phyloP scores from a whole-genome alignment of 2,113 vertebrate genomes.

The Hirundichthys speculiger region DNA sequence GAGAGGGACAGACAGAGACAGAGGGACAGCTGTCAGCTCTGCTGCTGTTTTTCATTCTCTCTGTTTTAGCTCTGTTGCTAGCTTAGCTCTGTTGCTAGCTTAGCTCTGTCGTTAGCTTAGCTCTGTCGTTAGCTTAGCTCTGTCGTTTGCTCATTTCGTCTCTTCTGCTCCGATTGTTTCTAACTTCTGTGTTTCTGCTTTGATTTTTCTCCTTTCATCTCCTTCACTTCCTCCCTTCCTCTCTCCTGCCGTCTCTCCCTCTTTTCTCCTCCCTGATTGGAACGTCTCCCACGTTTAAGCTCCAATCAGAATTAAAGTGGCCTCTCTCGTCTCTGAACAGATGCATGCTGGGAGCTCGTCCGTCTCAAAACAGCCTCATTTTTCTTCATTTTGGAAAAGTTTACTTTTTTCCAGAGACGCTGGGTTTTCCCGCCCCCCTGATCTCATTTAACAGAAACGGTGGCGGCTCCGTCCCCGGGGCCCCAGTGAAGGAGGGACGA shows the following conservation, averaged over 20 bases:
- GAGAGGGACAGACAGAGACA: too few species aligned
- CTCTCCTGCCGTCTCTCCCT: background rate
- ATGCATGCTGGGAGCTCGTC: constrained; percentile 3
- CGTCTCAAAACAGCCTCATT: constrained; percentile 58
- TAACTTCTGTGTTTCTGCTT: too few species aligned
- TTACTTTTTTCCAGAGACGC: constrained; percentile 47
- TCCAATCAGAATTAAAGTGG: constrained; percentile 17
- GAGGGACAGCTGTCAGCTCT: too few species aligned
- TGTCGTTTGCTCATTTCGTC: too few species aligned
- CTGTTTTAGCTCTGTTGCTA: too few species aligned
- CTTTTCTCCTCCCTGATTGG: constrained; percentile 46
- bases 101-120: too few species aligned
- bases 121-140: too few species aligned
- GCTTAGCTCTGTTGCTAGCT: too few species aligned
- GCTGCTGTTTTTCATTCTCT: too few species aligned
- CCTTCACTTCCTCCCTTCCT: background rate
- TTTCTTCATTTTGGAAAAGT: constrained; percentile 72
- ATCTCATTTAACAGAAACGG: constrained; percentile 88
- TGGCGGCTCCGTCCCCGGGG: constrained; percentile 54
- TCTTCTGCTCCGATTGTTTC: too few species aligned
- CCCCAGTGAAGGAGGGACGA: constrained; percentile 72
- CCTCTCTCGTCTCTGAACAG: constrained; percentile 21
- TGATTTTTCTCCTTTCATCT: too few species aligned
- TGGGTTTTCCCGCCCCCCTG: constrained; percentile 39
- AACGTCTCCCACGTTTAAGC: constrained; percentile 18